These are phyloP conservation scores for Microtus richardsoni DNA, from an alignment of 2,113 vertebrate species.

Conservation along the genomic window DNA sequence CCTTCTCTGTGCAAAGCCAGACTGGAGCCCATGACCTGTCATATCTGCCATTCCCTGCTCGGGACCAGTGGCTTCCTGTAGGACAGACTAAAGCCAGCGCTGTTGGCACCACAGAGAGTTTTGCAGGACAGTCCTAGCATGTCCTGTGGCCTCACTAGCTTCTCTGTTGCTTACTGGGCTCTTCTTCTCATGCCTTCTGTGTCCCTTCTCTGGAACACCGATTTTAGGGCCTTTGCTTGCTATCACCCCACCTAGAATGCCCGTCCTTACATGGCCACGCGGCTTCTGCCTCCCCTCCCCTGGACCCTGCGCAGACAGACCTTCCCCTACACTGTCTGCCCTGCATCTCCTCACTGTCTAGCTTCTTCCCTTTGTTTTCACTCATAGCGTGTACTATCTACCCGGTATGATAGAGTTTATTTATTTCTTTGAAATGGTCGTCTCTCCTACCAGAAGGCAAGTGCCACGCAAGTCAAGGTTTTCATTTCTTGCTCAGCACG, in stretches of 20 bases:
- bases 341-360: neutral
- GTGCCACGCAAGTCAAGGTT: neutral
- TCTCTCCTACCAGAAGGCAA: neutral
- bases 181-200: neutral
- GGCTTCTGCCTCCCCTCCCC: too few species aligned
- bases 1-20: neutral
- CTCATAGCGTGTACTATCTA: neutral
- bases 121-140: neutral
- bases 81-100: neutral
- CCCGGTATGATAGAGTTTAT: too few species aligned
- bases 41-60: neutral
- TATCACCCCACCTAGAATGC: neutral
- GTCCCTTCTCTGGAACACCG: neutral
- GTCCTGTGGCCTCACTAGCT: neutral
- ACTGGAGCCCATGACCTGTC: neutral
- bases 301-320: neutral
- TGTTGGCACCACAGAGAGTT: neutral
- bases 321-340: neutral
- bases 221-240: neutral
- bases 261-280: rapidly evolving
- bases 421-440: neutral
- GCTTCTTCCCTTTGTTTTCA: neutral
- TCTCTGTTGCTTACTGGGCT: too few species aligned
- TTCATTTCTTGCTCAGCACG: neutral
- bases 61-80: neutral